These are phyloP conservation scores for Ctenochaetus hawaiiensis DNA, from an alignment of 2,797 vertebrate genomes.

Conservation along the genomic window DNA sequence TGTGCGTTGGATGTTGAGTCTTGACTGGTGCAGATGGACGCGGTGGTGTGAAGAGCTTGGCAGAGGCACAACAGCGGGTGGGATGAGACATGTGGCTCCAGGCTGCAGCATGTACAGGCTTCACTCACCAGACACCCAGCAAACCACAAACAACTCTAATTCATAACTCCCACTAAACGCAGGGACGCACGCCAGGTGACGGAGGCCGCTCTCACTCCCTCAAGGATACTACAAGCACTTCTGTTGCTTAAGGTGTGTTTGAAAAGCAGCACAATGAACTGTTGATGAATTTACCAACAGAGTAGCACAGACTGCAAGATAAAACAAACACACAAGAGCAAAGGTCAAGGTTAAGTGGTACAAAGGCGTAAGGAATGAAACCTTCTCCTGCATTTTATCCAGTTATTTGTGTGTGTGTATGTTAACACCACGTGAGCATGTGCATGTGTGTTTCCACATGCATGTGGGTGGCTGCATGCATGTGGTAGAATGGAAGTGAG, in stretches of 20 bases:
- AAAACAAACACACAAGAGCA: conserved; percentile 16
- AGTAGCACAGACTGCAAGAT: background rate
- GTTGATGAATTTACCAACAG: background rate
- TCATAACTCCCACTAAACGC: conserved; percentile 51
- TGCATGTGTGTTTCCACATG: conserved; percentile 28
- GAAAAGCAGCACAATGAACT: background rate
- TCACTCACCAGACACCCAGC: conserved; percentile 55
- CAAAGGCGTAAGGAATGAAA: conserved; percentile 31
- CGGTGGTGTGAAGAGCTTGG: conserved; percentile 54
- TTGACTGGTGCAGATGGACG: conserved; percentile 55
- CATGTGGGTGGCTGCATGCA: conserved; percentile 26
- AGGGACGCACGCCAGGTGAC: conserved; percentile 45
- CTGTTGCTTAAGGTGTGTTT: conserved; percentile 5
- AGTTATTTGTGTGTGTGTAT: conserved; percentile 4
- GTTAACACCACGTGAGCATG: conserved; percentile 5
- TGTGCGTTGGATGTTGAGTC: conserved; percentile 30
- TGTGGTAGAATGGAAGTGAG: conserved; percentile 40
- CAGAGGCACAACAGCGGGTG: conserved; percentile 48
- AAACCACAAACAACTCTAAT: conserved; percentile 51
- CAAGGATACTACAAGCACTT: background rate
- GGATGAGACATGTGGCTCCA: conserved; percentile 63
- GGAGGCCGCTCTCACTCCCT: conserved; percentile 14
- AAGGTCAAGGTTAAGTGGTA: conserved; percentile 18
- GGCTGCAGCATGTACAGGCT: conserved; percentile 60
- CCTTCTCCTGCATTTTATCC: background rate